Conservation (phyloP, 2,113 vertebrate species). For the Onychorhynchus coronatus region DNA sequence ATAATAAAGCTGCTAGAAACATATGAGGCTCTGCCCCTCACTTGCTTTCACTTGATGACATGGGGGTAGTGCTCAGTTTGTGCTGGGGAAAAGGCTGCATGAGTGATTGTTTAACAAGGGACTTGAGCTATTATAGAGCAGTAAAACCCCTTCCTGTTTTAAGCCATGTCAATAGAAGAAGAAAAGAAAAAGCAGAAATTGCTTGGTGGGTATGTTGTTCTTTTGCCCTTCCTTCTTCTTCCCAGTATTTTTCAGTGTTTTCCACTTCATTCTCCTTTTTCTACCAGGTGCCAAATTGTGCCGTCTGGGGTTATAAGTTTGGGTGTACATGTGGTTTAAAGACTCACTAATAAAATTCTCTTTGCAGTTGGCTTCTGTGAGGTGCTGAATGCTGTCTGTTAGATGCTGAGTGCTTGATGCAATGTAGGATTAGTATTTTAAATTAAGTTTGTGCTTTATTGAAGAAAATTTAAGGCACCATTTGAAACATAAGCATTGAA, state of each 20-base stretch:
- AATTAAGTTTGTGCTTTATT: background rate
- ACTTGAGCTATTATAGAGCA: background rate
- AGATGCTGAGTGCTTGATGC: background rate
- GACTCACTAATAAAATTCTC: background rate
- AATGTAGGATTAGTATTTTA: background rate
- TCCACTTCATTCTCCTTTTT: background rate
- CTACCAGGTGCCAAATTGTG: background rate
- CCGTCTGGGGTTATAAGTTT: background rate
- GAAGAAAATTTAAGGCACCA: background rate
- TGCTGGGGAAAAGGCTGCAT: rapidly evolving
- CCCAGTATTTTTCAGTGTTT: background rate
- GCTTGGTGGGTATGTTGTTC: background rate
- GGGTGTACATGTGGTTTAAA: background rate
- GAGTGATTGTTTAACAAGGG: background rate
- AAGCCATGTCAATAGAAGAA: background rate
- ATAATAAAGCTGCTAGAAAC: background rate
- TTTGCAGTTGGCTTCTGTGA: background rate
- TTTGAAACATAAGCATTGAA: background rate
- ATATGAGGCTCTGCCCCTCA: background rate
- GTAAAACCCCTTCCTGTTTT: background rate
- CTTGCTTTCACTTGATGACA: background rate
- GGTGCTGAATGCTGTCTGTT: background rate
- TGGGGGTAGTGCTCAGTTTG: background rate
- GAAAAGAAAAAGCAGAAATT: background rate
- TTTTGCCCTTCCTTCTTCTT: background rate